These are phyloP conservation scores for Garra rufa DNA, from an alignment of 2,113 vertebrate species.

Conservation along the genomic window DNA sequence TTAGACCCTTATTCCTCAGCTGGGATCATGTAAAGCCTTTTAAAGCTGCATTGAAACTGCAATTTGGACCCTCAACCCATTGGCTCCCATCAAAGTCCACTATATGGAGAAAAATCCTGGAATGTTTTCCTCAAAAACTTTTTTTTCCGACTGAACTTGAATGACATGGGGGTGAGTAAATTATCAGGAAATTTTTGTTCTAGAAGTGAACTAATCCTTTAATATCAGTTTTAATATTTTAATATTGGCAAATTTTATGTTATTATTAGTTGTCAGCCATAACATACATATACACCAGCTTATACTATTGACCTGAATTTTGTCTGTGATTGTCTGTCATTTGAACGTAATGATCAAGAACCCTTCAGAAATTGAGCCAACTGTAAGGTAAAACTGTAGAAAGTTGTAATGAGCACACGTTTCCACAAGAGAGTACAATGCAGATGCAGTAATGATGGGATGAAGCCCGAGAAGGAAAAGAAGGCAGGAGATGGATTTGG, in stretches of 20 bases:
- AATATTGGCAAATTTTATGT: background rate
- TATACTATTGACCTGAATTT: background rate
- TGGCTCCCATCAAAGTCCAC: too few relatives aligned
- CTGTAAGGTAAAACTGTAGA: background rate
- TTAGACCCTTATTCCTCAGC: too few relatives aligned
- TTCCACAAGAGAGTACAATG: conserved; percentile 2
- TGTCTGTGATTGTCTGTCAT: background rate
- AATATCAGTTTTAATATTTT: background rate
- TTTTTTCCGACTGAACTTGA: too few relatives aligned
- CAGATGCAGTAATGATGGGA: conserved; percentile 20
- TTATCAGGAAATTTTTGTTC: too few relatives aligned
- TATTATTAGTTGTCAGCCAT: too few relatives aligned
- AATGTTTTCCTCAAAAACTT: too few relatives aligned
- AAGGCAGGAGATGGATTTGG: conserved; percentile 18
- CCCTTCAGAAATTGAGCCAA: background rate
- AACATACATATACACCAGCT: background rate
- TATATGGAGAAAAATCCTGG: too few relatives aligned
- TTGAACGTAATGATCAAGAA: background rate
- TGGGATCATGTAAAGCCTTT: too few relatives aligned
- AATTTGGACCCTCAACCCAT: too few relatives aligned
- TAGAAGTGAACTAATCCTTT: too few relatives aligned
- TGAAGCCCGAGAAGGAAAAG: conserved; percentile 17
- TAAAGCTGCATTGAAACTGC: too few relatives aligned
- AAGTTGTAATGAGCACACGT: background rate
- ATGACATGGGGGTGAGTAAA: too few relatives aligned